Evolutionary conservation across 2,113 vertebrate genomes (phyloP).

Genomic region (Tympanuchus pallidicinctus): DNA sequence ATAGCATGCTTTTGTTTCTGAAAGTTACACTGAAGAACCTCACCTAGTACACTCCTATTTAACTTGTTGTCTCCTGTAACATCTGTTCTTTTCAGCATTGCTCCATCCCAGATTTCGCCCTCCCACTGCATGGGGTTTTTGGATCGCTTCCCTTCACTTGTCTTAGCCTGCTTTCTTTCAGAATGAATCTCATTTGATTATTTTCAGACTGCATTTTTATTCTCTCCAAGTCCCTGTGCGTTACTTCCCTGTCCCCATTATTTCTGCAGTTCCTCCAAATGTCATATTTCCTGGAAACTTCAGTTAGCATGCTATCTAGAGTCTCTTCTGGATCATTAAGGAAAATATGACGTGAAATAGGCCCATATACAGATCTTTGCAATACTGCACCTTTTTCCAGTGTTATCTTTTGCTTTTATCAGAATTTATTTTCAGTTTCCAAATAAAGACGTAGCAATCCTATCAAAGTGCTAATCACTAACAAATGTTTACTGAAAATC

Average conservation of each 20-base stretch:
- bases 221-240: conserved; percentile 6
- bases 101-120: conserved; percentile 7
- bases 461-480: conserved; percentile 49
- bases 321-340: conserved; percentile 43
- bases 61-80: conserved; percentile 19
- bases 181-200: conserved; percentile 37
- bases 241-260: conserved; percentile 15
- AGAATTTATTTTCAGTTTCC: conserved; percentile 48
- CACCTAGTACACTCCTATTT: not conserved
- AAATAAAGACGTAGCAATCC: not conserved
- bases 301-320: conserved; percentile 16
- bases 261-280: conserved; percentile 34
- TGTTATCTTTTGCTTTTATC: conserved; percentile 28
- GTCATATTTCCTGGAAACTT: not conserved
- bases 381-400: conserved; percentile 10
- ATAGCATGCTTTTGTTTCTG: not conserved
- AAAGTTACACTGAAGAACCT: not conserved
- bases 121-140: conserved; percentile 37
- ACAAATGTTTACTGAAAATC: conserved; percentile 64
- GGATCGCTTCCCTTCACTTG: conserved; percentile 47
- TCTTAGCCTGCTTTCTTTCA: conserved; percentile 33
- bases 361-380: not conserved
- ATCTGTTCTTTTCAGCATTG: conserved; percentile 46
- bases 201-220: conserved; percentile 55
- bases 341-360: conserved; percentile 39